phyloP scores from a whole-genome alignment of 2,888 invertebrate genomes.

The Kuschelorhynchus macadamiae region DNA sequence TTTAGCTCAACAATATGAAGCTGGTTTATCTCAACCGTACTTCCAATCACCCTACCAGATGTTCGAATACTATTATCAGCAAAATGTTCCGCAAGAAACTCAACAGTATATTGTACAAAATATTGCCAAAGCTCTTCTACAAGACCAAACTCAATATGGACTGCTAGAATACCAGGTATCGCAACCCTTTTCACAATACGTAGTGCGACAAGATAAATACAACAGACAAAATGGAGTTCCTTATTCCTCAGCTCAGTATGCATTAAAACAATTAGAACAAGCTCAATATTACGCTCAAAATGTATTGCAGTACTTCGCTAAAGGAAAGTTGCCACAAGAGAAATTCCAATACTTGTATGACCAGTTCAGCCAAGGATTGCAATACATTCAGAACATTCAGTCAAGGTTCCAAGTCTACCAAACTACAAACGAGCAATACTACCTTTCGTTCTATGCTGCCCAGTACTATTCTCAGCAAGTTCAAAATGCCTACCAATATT shows the following conservation, averaged over 20 bases:
- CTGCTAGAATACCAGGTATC: slow-evolving; percentile 1
- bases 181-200: slow-evolving; percentile 5
- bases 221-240: not conserved
- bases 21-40: slow-evolving; percentile 17
- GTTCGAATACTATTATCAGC: slow-evolving; percentile 20
- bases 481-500: slow-evolving; percentile 29
- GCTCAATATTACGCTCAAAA: slow-evolving; percentile 29
- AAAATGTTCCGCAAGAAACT: slow-evolving; percentile 18
- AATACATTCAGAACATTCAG: slow-evolving; percentile 9
- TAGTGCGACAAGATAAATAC: slow-evolving; percentile 5
- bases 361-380: slow-evolving; percentile 12
- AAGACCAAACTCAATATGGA: not conserved
- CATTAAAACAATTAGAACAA: slow-evolving; percentile 20
- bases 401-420: slow-evolving; percentile 4
- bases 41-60: slow-evolving; percentile 26
- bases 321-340: slow-evolving; percentile 15
- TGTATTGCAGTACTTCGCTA: slow-evolving; percentile 6
- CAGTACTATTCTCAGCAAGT: slow-evolving; percentile 20
- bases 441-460: slow-evolving; percentile 22
- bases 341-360: slow-evolving; percentile 10
- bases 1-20: slow-evolving; percentile 28
- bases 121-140: slow-evolving; percentile 14
- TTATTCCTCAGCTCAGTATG: not conserved
- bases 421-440: slow-evolving; percentile 18
- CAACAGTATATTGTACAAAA: slow-evolving; percentile 19